Base-by-base conservation (phyloP, 2,113 vertebrate species). In the Tragelaphus buxtoni region DNA sequence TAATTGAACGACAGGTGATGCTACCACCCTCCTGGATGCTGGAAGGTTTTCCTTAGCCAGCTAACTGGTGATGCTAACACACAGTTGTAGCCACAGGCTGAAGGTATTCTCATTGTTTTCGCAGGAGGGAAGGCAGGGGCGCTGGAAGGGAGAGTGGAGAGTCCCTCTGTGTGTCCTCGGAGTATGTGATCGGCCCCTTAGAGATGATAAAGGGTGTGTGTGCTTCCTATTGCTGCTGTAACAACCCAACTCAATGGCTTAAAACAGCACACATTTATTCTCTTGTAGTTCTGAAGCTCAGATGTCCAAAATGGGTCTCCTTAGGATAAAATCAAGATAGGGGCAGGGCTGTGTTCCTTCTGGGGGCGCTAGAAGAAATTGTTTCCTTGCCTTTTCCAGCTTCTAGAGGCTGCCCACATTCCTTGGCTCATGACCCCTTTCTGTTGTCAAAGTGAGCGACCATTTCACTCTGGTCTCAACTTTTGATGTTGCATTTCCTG, bases 71-170 rank as follows among this genome's bases (percentile, higher is more conserved):
- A 12, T 10, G 28, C 39, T 45, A 2, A 9, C n/a, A 26, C 63
- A 1, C 8, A 12, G 13, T 2, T 2, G 49, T 3, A 20, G 69
- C n/a, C 1, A 1, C 5, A 20, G 10, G 28, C 9, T 3, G 55
- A 89, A 49, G n/a, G n/a, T 20, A 6, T 51, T 24, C 45, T 12
- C 9, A 0, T 3, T 13, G 14, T 45, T 39, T 7, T 1, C 4
- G 8, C 42, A 74, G 45, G 7, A 56, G 47, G 65, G 45, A 84
- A 47, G 47, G 53, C 53, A n/a, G 90, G 47, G 18, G 55, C 17
- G 16, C 14, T 32, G 30, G 55, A 39, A 7, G 69, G 2, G 14
- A 35, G 28, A 2, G 5, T 7, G 10, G 5, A 79, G 22, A 35
- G 1, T 26, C 30, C 30, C 24, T 3, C 45, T 9, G 5, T 17